Percentiles rank a stretch among this genome's conserved stretches.
Evolutionary conservation across 2,113 vertebrate genomes (phyloP).

Genomic region (Tiliqua scincoides): DNA sequence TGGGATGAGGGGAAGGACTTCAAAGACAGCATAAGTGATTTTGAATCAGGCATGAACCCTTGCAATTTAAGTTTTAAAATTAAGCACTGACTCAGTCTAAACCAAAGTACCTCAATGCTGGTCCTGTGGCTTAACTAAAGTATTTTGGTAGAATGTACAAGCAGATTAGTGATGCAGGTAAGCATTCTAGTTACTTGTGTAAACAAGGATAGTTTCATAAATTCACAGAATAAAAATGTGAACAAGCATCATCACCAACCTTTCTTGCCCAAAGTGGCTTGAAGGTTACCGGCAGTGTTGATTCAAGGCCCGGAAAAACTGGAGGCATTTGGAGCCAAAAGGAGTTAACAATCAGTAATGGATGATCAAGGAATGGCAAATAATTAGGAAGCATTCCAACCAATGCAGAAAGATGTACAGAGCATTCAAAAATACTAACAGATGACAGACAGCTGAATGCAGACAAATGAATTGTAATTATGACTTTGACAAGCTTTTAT

Average conservation of each 20-base stretch:
- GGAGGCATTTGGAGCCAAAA: slow-evolving; percentile 36
- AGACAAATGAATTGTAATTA: slow-evolving; percentile 70
- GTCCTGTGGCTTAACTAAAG: slow-evolving; percentile 25
- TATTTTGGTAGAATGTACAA: background rate
- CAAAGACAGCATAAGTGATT: background rate
- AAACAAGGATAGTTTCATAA: slow-evolving; percentile 41
- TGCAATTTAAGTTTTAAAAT: background rate
- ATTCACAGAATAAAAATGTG: slow-evolving; percentile 44
- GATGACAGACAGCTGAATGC: slow-evolving; percentile 69
- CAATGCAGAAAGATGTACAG: slow-evolving; percentile 40
- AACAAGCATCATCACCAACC: slow-evolving; percentile 13
- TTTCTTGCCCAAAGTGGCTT: slow-evolving; percentile 40
- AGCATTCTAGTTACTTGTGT: slow-evolving; percentile 33
- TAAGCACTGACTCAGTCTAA: background rate
- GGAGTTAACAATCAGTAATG: slow-evolving; percentile 27
- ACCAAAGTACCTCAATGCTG: background rate
- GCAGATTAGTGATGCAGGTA: slow-evolving; percentile 2
- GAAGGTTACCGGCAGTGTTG: slow-evolving; percentile 38
- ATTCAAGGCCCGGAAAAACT: slow-evolving; percentile 39
- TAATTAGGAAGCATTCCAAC: slow-evolving; percentile 45
- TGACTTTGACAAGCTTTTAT: slow-evolving; percentile 66
- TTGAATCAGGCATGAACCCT: background rate
- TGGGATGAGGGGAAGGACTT: background rate
- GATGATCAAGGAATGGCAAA: slow-evolving; percentile 38
- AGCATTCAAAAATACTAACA: slow-evolving; percentile 45